phyloP scores from a whole-genome alignment of 1,140 invertebrate genomes.

The Metaphire vulgaris region DNA sequence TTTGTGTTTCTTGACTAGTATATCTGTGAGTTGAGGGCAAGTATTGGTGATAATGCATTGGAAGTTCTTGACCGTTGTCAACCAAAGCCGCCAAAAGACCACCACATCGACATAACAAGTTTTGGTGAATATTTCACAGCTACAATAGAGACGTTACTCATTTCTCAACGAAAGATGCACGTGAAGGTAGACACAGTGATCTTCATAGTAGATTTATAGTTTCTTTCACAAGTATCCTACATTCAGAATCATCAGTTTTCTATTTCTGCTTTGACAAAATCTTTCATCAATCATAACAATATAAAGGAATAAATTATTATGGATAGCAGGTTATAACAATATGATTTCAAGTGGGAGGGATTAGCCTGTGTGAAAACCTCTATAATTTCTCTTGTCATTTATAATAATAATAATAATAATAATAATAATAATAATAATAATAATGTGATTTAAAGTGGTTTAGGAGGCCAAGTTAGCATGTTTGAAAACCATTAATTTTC shows the following conservation, averaged over 20 bases:
- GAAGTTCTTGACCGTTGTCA: constrained; percentile 17
- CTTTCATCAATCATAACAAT: neutral
- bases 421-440: too few species aligned
- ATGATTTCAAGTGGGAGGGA: too few species aligned
- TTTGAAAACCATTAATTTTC: too few species aligned
- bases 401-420: too few species aligned
- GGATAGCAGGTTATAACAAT: neutral
- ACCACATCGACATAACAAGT: constrained; percentile 17
- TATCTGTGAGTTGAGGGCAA: constrained; percentile 7
- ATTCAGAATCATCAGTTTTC: neutral
- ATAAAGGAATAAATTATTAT: neutral
- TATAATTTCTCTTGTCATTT: too few species aligned
- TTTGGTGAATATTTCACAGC: constrained; percentile 19
- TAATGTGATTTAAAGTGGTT: too few species aligned
- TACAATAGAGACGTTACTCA: constrained; percentile 16
- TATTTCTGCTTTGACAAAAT: neutral
- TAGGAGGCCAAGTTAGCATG: too few species aligned
- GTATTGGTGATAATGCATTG: neutral
- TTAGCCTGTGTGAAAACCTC: too few species aligned
- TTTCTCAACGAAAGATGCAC: constrained; percentile 16
- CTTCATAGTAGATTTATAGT: neutral
- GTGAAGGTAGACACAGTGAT: too few species aligned
- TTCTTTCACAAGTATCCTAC: neutral
- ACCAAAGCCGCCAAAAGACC: constrained; percentile 12
- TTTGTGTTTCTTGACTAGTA: constrained; percentile 3